Evolutionary conservation across 2,797 vertebrate genomes (phyloP).

Genomic region (Parauchenoglanis punctatus): DNA sequence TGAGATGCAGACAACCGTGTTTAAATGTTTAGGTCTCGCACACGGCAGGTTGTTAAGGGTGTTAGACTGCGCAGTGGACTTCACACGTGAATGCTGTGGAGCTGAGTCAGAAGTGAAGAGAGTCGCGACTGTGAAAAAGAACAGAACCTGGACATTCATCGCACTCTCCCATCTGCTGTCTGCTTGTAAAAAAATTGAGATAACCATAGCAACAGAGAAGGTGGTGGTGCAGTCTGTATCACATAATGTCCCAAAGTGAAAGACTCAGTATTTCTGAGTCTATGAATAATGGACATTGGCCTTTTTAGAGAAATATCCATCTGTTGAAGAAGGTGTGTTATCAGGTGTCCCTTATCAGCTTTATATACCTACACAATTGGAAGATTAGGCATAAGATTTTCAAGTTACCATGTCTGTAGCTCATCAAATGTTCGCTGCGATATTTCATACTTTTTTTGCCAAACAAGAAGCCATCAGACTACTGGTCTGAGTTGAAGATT

Average conservation of each 20-base stretch:
- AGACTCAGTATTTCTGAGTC: constrained; percentile 4
- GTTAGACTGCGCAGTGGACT: constrained; percentile 25
- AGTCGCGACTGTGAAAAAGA: constrained; percentile 12
- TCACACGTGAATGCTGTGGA: constrained; percentile 19
- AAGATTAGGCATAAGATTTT: neutral
- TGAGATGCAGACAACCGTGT: neutral
- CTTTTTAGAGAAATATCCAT: neutral
- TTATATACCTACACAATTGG: neutral
- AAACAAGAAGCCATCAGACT: neutral
- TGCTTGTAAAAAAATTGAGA: constrained; percentile 28
- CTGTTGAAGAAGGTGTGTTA: neutral
- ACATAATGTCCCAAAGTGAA: constrained; percentile 14
- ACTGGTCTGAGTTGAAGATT: neutral
- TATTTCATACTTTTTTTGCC: neutral
- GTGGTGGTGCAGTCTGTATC: constrained; percentile 13
- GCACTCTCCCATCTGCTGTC: constrained; percentile 58
- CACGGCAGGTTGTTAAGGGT: constrained; percentile 13
- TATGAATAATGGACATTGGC: neutral
- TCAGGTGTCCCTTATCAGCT: neutral
- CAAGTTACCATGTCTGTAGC: neutral
- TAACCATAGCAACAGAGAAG: constrained; percentile 47
- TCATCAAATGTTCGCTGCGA: neutral
- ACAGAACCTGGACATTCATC: constrained; percentile 29
- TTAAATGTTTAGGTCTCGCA: constrained; percentile 29
- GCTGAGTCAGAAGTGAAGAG: constrained; percentile 39